Evolutionary conservation across 1,140 invertebrate species (phyloP).

Genomic region (Argopecten irradians): DNA sequence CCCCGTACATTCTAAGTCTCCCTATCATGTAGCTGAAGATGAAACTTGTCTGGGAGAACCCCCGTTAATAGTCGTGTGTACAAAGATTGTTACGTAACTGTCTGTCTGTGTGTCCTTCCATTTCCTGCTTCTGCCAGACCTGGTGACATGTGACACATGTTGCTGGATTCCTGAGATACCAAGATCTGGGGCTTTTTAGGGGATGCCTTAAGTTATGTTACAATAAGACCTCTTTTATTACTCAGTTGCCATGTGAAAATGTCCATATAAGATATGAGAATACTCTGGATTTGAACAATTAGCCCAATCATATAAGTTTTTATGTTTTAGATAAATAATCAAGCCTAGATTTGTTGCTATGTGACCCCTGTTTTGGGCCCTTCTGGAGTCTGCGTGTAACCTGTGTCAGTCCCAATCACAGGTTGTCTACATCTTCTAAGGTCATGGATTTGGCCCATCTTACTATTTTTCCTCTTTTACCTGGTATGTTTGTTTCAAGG

Average conservation of each 20-base stretch:
- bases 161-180: not conserved
- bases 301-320: not conserved
- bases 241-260: too few relatives aligned
- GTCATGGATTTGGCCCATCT: not conserved
- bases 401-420: not conserved
- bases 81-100: not conserved
- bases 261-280: not conserved
- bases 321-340: too few relatives aligned
- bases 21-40: not conserved
- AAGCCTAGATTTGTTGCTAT: too few relatives aligned
- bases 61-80: not conserved
- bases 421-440: not conserved
- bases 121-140: not conserved
- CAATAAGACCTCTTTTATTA: too few relatives aligned
- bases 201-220: too few relatives aligned
- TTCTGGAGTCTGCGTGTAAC: not conserved
- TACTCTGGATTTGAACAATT: not conserved
- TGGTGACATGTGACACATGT: not conserved
- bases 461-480: not conserved
- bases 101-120: constrained; percentile 1
- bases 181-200: not conserved
- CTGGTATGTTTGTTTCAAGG: too few relatives aligned
- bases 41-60: not conserved
- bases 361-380: not conserved
- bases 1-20: not conserved